Evolutionary conservation across 2,888 invertebrate species (phyloP).

Genomic region (Buathra laborator): DNA sequence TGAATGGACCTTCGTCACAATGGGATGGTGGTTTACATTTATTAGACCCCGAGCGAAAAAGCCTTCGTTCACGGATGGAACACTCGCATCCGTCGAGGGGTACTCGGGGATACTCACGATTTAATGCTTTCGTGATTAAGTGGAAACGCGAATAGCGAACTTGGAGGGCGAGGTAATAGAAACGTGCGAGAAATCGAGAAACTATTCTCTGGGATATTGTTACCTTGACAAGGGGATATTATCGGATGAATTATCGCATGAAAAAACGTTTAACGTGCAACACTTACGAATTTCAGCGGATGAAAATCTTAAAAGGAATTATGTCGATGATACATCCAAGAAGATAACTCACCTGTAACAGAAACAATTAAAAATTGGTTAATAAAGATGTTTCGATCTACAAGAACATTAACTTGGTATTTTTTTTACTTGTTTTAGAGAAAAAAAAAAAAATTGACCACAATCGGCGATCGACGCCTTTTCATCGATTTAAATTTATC

Average conservation of each 20-base stretch:
- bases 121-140: slow-evolving; percentile 64
- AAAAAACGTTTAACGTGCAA: slow-evolving; percentile 18
- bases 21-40: slow-evolving; percentile 80
- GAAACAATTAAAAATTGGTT: slow-evolving; percentile 46
- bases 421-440: too few relatives aligned
- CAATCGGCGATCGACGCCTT: too few relatives aligned
- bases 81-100: slow-evolving; percentile 39
- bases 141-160: slow-evolving; percentile 34
- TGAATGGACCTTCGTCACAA: slow-evolving; percentile 79
- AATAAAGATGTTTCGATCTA: neutral
- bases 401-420: neutral
- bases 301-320: slow-evolving; percentile 25
- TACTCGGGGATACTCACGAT: slow-evolving; percentile 41
- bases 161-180: neutral
- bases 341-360: slow-evolving; percentile 72
- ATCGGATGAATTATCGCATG: slow-evolving; percentile 6
- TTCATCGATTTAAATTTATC: too few relatives aligned
- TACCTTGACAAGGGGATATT: slow-evolving; percentile 9
- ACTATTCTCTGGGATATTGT: slow-evolving; percentile 30
- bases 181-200: slow-evolving; percentile 26
- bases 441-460: slow-evolving; percentile 10
- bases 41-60: slow-evolving; percentile 77
- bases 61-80: slow-evolving; percentile 38
- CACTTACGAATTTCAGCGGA: slow-evolving; percentile 59
- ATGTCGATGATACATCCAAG: slow-evolving; percentile 33